A percentile compares a stretch with the other conserved stretches of the same genome.
These are phyloP conservation scores for Scrobipalpa costella DNA, from an alignment of 2,888 invertebrate species.

Conservation along the genomic window DNA sequence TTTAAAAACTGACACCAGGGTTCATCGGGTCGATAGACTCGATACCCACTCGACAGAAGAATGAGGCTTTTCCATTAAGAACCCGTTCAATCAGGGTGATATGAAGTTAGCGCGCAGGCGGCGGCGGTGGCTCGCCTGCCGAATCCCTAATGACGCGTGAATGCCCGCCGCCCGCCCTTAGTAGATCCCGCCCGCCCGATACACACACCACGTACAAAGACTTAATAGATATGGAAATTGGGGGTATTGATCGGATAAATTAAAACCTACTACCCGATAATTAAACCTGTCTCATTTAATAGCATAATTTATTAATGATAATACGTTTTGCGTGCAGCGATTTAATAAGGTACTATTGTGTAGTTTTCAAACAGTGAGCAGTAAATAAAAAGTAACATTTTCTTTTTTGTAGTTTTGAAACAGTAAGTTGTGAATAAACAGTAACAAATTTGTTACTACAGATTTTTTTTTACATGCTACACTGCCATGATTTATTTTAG, in stretches of 20 bases:
- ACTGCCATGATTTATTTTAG: neutral
- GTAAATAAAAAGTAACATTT: neutral
- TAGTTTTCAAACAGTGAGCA: neutral
- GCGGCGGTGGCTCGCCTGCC: slow-evolving; percentile 42
- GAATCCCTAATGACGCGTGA: slow-evolving; percentile 60
- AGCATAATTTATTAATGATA: too few species aligned
- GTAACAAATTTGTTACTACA: too few species aligned
- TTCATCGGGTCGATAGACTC: too few species aligned
- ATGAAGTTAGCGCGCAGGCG: too few species aligned
- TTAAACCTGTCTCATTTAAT: neutral
- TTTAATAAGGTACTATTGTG: too few species aligned
- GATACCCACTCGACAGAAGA: too few species aligned
- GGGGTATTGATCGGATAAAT: neutral
- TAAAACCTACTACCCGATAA: neutral
- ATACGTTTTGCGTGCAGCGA: too few species aligned
- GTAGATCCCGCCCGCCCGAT: slow-evolving; percentile 40
- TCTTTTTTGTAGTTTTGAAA: neutral
- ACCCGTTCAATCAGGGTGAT: too few species aligned
- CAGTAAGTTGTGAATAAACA: too few species aligned
- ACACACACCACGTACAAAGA: slow-evolving; percentile 33
- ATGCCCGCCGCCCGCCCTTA: slow-evolving; percentile 36
- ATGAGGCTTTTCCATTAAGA: too few species aligned
- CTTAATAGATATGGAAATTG: slow-evolving; percentile 5
- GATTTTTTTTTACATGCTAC: neutral
- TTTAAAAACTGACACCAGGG: too few species aligned